Evolutionary conservation across 2,113 vertebrate genomes (phyloP), one percentile per base, ranked within the genome.

Genomic region (Pluvianellus socialis): DNA sequence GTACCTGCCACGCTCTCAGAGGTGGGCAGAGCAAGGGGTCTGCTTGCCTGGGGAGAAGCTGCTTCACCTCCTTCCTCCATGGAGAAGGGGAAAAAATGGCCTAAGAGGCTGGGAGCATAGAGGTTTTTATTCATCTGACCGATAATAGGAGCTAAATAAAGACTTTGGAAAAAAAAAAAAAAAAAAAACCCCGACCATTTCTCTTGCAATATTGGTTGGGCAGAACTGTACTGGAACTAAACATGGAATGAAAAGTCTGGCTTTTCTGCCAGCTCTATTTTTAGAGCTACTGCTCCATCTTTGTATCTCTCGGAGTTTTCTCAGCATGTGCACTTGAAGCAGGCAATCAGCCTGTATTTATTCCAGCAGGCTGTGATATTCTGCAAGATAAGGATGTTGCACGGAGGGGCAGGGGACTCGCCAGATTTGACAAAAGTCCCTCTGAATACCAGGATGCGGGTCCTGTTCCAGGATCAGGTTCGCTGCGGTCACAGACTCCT

Each of bases 261-360:
- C 49, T 94, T 96, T 90, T 91, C 45, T 93, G 97, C 96, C 96
- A 97, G 65, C 66, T 96, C 90, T 97, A 97, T 97, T 94, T 97
- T 96, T 97, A 88, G 95, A 95, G 73, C 47, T 49, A 7, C 61
- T 89, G 82, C 73, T 94, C 91, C 11, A 10, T 92, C 96, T 88
- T 70, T 83, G 50, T 81, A 79, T 83, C 27, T 87, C 32, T 70
- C 82, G 76, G 73, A 92, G 66, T 88, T 96, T 96, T 96, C 96
- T 96, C 95, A 94, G 81, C 90, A 42, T 70, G 80, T 58, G 67
- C 56, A 42, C 83, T 96, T 62, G 80, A 88, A 84, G 66, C 63
- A 92, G 63, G 95, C 95, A 89, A 28, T 80, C 66, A 94, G 93
- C 74, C 58, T 74, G 77, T 72, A 59, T 55, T 86, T 88, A 65